Base-by-base conservation (phyloP, 1,140 invertebrate species). In the Lordiphosa clarofinis region DNA sequence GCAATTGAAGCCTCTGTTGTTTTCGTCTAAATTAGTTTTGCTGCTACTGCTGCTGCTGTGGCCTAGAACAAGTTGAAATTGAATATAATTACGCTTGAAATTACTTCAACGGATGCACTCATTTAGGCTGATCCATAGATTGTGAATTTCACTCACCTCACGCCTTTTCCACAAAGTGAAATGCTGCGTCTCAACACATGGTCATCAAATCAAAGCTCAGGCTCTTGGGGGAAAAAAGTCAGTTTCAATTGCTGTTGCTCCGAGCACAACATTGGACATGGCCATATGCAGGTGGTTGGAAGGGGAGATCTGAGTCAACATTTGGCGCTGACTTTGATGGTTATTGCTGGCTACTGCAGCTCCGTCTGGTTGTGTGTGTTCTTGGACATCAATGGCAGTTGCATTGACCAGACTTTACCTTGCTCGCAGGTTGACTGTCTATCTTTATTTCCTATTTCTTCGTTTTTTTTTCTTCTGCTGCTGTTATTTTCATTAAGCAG, bases 71-170 rank as follows among this genome's bases (percentile, higher is more conserved):
- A 56, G 64, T 56, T 40, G 56, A 33, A 78, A 84, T 82, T 84
- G 67, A 76, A 59, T 82, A 69, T 84, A 82, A 82, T 82, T 82
- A 38, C 49, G 43, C 37, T 28, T 31, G 68, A 78, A 78, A 78
- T 78, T 81, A 81, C 68, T 82, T 73, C 76, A 76, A 66, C 76
- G 78, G 76, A 82, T 81, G 72, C 72, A 75, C 49, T 75, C 76
- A 82, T 82, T 81, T 81, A 60, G 71, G 40, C 60, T 66, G 64
- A 60, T 53, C 49, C 44, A 47, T 52, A 56, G 54, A 47, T 46
- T 43, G 53, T 53, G 58, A 54, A 62, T 68, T 61, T 62, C 53
- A 56, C 65, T 66, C 48, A 66, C 13, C 52, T n/a, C 42, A 60
- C 62, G 62, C 76, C 68, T 63, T 67, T 58, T 57, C 49, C 56